A percentile compares a stretch with the other conserved stretches of the same genome.
These are phyloP conservation scores for Pollenia angustigena DNA, from an alignment of 2,888 invertebrate species.

Conservation along the genomic window DNA sequence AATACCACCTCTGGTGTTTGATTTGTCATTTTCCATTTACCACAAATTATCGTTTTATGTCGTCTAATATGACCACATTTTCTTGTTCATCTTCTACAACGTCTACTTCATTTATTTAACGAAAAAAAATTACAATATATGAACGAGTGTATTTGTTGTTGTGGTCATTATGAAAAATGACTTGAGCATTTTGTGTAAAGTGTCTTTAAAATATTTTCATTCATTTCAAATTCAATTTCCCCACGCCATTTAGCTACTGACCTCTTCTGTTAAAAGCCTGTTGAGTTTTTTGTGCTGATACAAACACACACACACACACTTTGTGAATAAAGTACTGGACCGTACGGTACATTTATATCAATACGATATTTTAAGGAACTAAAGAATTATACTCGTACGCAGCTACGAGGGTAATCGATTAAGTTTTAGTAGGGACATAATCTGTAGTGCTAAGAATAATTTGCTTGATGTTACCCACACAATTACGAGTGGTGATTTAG, in stretches of 20 bases:
- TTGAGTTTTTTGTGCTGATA: conserved; percentile 60
- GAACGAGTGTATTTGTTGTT: conserved; percentile 18
- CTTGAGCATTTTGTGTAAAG: conserved; percentile 66
- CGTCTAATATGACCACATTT: conserved; percentile 69
- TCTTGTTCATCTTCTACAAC: conserved; percentile 48
- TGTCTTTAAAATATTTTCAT: conserved; percentile 63
- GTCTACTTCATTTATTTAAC: conserved; percentile 33
- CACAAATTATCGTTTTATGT: conserved; percentile 71
- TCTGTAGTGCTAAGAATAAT: no score
- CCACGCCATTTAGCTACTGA: conserved; percentile 69
- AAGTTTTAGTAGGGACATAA: background rate
- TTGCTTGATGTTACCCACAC: no score
- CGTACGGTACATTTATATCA: background rate
- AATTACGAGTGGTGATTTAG: no score
- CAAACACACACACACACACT: background rate
- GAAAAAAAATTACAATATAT: background rate
- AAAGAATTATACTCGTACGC: background rate
- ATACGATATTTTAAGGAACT: conserved; percentile 19
- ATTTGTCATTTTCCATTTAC: conserved; percentile 72
- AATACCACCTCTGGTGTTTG: conserved; percentile 67
- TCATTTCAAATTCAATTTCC: conserved; percentile 58
- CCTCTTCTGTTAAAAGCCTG: conserved; percentile 66
- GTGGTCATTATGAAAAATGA: conserved; percentile 73
- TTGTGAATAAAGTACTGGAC: background rate
- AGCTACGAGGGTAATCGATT: background rate